phyloP scores from a whole-genome alignment of 2,797 vertebrate species.

The Cryptoprocta ferox region DNA sequence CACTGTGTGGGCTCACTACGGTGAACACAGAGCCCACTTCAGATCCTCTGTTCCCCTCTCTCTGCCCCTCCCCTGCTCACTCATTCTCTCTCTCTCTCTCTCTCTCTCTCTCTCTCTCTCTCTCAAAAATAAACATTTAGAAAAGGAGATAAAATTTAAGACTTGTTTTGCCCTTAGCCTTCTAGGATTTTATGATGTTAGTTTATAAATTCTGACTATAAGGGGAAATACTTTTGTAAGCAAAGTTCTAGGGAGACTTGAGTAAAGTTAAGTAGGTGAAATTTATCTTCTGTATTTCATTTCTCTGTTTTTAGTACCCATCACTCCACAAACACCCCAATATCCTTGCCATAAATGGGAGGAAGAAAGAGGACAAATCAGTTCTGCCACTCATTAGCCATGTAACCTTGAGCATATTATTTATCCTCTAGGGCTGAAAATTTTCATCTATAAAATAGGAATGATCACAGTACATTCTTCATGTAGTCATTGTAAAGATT shows the following conservation, averaged over 20 bases:
- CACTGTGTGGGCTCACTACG: too few relatives aligned
- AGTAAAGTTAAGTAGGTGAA: constrained; percentile 18
- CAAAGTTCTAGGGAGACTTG: constrained; percentile 16
- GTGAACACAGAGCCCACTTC: too few relatives aligned
- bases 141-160: background rate
- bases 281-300: constrained; percentile 9
- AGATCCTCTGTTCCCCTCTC: too few relatives aligned
- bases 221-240: constrained; percentile 49
- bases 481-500: background rate
- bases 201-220: constrained; percentile 38
- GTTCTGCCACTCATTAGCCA: background rate
- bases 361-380: background rate
- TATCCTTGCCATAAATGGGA: background rate
- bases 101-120: too few relatives aligned
- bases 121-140: too few relatives aligned
- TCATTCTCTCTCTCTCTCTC: too few relatives aligned
- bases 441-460: background rate
- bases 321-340: background rate
- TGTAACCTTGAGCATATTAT: background rate
- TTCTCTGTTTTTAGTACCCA: background rate
- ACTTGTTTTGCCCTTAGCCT: background rate
- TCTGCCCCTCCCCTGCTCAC: too few relatives aligned
- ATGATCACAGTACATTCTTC: background rate
- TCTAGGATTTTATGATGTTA: constrained; percentile 37
- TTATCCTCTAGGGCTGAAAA: background rate